Percentiles rank a stretch among this genome's conserved stretches.
Conservation (phyloP, 2,888 invertebrate genomes). For the Cactoblastis cactorum region DNA sequence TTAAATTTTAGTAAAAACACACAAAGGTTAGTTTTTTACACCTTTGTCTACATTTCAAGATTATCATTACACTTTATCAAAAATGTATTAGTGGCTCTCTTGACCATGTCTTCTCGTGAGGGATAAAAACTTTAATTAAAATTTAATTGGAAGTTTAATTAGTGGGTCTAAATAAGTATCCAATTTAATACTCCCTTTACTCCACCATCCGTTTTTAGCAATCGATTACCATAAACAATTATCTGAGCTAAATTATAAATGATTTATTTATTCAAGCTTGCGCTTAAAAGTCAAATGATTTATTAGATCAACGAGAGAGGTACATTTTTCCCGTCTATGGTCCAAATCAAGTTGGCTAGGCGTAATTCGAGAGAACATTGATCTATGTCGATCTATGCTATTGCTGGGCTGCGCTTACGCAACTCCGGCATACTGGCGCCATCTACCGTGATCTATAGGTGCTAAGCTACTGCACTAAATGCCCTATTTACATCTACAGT, state of each 20-base stretch:
- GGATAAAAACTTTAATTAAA: too few species aligned
- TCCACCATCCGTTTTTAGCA: neutral
- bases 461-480: neutral
- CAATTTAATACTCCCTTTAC: too few species aligned
- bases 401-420: constrained; percentile 40
- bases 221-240: constrained; percentile 7
- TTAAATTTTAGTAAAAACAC: too few species aligned
- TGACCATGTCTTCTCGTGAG: too few species aligned
- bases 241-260: neutral
- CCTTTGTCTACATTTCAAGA: too few species aligned
- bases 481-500: constrained; percentile 9
- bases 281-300: constrained; percentile 2
- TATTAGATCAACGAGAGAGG: neutral
- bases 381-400: constrained; percentile 19
- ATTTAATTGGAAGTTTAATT: too few species aligned
- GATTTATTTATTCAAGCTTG: constrained; percentile 1
- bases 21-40: too few species aligned
- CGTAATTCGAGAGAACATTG: constrained; percentile 14
- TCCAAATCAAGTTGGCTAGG: constrained; percentile 7
- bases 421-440: constrained; percentile 59
- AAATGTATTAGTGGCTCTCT: too few species aligned
- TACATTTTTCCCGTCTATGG: constrained; percentile 9
- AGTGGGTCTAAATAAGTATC: too few species aligned
- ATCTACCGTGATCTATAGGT: constrained; percentile 68
- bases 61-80: too few species aligned